Base-by-base conservation (phyloP, 1,140 invertebrate genomes). In the Drosophila kurseongensis region DNA sequence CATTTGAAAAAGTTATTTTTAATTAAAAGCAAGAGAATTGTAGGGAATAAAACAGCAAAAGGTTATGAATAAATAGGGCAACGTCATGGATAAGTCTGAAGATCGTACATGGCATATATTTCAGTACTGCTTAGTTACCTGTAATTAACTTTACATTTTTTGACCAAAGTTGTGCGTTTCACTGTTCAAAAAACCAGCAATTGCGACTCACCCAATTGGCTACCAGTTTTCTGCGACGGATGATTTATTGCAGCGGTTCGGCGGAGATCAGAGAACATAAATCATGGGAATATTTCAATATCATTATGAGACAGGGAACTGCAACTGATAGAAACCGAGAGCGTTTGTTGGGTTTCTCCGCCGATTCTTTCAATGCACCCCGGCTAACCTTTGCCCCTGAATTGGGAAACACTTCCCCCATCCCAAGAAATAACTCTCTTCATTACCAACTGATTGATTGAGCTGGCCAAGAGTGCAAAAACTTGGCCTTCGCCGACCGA, bases 371-470 rank as follows among this genome's bases (percentile, higher is more conserved):
- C 9, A 14, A 18, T 36, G 50, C 72, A 57, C 74, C 75, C 63
- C 61, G 76, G 63, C 75, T 57, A 78, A 59, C 69, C 18, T 14
- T 48, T 14, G 35, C 65, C 51, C 44, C 57, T 48, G 60, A 59
- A 59, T 66, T 75, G 73, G 55, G 36, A 55, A 75, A 75, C 36
- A 59, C 32, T 48, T 8, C 35, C 44, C 18, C 44, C 13, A 10
- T 4, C 42, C 56, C 4, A n/a, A 36, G 18, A 51, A 67, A 42
- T 45, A 54, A 42, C 62, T 73, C 75, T 59, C 56, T 77, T 88
- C 82, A 83, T 88, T 86, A 44, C 51, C 27, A 47, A 27, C 68
- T 89, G 83, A 88, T 88, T 88, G 84, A 88, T 84, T 84, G 83
- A 79, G 80, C 57, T 66, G 71, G 38, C 40, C 45, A 63, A 48